Conservation (phyloP, 2,888 invertebrate genomes). For the Hololepta plana region DNA sequence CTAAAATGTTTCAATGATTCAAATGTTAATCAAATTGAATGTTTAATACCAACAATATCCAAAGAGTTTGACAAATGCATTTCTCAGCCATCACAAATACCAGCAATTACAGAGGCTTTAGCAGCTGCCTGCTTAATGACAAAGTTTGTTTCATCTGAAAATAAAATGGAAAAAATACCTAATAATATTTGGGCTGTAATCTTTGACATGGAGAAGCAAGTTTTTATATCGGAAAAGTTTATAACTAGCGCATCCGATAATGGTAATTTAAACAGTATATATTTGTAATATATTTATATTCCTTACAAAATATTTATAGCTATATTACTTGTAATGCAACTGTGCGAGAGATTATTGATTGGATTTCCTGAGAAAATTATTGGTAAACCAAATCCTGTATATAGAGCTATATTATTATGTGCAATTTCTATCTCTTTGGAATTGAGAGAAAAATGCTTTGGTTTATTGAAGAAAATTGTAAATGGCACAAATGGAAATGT, state of each 20-base stretch:
- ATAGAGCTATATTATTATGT: slow-evolving; percentile 52
- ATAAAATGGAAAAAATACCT: too few species aligned
- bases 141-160: slow-evolving; percentile 35
- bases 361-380: slow-evolving; percentile 50
- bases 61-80: slow-evolving; percentile 59
- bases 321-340: slow-evolving; percentile 47
- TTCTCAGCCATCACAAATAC: slow-evolving; percentile 52
- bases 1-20: too few species aligned
- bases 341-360: slow-evolving; percentile 53
- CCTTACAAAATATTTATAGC: too few species aligned
- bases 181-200: slow-evolving; percentile 48
- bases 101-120: slow-evolving; percentile 52
- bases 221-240: slow-evolving; percentile 70
- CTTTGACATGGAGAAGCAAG: slow-evolving; percentile 57
- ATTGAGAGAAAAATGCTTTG: slow-evolving; percentile 42
- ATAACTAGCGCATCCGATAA: slow-evolving; percentile 53
- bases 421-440: slow-evolving; percentile 41
- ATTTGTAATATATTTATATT: too few species aligned
- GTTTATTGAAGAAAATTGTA: slow-evolving; percentile 41
- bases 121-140: slow-evolving; percentile 49
- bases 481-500: slow-evolving; percentile 38
- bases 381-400: slow-evolving; percentile 45
- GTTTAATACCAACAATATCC: slow-evolving; percentile 42
- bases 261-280: slow-evolving; percentile 28
- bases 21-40: slow-evolving; percentile 25